Evolutionary conservation across 2,113 vertebrate species (phyloP).

Genomic region (Malurus cyaneus): DNA sequence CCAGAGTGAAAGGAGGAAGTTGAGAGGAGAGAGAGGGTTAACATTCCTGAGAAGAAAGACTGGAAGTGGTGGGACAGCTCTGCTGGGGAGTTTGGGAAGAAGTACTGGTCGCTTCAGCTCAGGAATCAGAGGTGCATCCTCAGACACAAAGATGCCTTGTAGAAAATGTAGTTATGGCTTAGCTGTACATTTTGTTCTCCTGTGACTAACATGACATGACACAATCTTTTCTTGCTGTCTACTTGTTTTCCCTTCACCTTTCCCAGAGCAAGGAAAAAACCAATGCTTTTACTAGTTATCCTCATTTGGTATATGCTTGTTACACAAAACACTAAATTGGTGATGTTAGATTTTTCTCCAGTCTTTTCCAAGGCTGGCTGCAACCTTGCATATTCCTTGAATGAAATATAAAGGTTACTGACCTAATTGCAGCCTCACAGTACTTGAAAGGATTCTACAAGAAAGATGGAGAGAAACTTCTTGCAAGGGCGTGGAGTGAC

Average conservation of each 20-base stretch:
- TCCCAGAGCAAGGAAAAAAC: background rate
- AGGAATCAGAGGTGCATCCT: background rate
- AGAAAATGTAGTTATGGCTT: background rate
- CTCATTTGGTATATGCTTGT: background rate
- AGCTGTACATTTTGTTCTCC: background rate
- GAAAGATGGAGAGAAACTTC: background rate
- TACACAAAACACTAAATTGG: background rate
- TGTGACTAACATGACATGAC: rapidly evolving
- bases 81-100: background rate
- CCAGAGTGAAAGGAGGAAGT: background rate
- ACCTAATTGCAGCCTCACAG: background rate
- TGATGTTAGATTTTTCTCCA: background rate
- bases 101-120: background rate
- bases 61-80: background rate
- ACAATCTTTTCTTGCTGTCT: background rate
- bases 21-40: background rate
- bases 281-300: background rate
- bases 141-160: background rate
- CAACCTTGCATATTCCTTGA: background rate
- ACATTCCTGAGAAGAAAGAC: background rate
- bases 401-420: background rate
- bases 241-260: background rate
- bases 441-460: background rate
- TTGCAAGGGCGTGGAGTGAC: background rate
- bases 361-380: background rate